phyloP scores from a whole-genome alignment of 1,140 invertebrate genomes.

The Drosophila grimshawi region DNA sequence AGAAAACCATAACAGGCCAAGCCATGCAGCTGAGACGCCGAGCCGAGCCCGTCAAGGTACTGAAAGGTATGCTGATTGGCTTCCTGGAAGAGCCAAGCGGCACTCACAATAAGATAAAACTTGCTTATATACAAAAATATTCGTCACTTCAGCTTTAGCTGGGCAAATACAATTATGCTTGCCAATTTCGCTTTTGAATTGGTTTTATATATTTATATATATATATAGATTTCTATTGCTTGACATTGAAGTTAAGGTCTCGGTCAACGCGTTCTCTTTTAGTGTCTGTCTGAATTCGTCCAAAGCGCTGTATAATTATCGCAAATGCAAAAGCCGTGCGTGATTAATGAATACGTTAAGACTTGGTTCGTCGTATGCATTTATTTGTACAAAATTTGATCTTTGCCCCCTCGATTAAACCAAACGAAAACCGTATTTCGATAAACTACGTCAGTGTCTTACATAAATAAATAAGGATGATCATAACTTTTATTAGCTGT shows the following conservation, averaged over 20 bases:
- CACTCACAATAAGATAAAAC: not conserved
- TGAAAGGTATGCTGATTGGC: conserved; percentile 33
- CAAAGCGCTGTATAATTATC: conserved; percentile 65
- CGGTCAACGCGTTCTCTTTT: conserved; percentile 66
- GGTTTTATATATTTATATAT: conserved; percentile 11
- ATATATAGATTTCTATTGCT: conserved; percentile 24
- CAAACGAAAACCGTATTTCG: not conserved
- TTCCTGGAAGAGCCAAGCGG: not conserved
- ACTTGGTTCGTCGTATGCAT: conserved; percentile 29
- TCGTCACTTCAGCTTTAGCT: not conserved
- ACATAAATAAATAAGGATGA: too few relatives aligned
- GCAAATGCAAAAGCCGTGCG: conserved; percentile 69
- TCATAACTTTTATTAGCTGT: too few relatives aligned
- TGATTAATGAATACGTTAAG: conserved; percentile 73
- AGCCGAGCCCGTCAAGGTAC: not conserved
- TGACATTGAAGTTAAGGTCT: conserved; percentile 73
- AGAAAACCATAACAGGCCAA: conserved; percentile 9
- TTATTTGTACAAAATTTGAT: conserved; percentile 5
- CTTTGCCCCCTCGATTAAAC: not conserved
- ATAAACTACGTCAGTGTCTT: not conserved
- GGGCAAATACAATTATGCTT: conserved; percentile 17
- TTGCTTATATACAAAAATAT: not conserved
- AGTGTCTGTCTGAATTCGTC: conserved; percentile 33
- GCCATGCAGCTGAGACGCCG: not conserved
- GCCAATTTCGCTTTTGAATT: conserved; percentile 1